Percentiles rank a stretch among this genome's conserved stretches.
Conservation (phyloP, 2,888 invertebrate species). For the Notodromas monacha region DNA sequence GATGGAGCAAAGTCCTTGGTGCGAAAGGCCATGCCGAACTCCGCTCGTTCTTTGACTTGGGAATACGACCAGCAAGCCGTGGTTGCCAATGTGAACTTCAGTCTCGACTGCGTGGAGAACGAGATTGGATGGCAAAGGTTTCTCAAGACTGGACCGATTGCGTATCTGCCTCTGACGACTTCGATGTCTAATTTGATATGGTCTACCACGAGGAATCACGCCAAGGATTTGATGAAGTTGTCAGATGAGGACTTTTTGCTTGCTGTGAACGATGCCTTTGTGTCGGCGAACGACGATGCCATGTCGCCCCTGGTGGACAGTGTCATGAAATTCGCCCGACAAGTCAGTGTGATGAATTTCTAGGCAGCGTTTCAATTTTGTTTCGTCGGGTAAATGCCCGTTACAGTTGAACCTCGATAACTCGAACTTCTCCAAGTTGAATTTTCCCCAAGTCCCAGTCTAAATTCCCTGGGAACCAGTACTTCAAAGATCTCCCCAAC, state of each 20-base stretch:
- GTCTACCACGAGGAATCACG: constrained; percentile 42
- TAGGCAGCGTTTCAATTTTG: constrained; percentile 2
- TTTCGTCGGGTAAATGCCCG: no score
- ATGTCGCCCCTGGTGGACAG: no score
- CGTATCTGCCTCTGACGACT: constrained; percentile 38
- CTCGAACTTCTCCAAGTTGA: no score
- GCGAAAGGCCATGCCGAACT: constrained; percentile 32
- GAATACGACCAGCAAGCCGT: constrained; percentile 65
- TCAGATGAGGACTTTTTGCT: constrained; percentile 50
- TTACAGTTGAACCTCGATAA: no score
- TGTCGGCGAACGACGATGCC: no score
- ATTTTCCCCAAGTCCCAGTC: no score
- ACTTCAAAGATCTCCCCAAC: no score
- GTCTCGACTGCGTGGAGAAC: no score
- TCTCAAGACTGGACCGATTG: constrained; percentile 63
- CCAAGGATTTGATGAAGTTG: constrained; percentile 32
- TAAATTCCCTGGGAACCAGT: no score
- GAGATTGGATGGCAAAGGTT: constrained; percentile 85
- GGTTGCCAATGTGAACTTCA: no score
- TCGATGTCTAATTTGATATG: constrained; percentile 37
- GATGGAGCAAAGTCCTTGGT: constrained; percentile 74
- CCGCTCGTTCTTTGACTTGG: constrained; percentile 41
- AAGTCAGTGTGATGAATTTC: not conserved
- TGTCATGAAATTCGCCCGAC: no score
- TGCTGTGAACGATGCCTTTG: constrained; percentile 45